These are phyloP conservation scores for Glaucomys volans DNA, from an alignment of 2,113 vertebrate genomes.

Conservation along the genomic window DNA sequence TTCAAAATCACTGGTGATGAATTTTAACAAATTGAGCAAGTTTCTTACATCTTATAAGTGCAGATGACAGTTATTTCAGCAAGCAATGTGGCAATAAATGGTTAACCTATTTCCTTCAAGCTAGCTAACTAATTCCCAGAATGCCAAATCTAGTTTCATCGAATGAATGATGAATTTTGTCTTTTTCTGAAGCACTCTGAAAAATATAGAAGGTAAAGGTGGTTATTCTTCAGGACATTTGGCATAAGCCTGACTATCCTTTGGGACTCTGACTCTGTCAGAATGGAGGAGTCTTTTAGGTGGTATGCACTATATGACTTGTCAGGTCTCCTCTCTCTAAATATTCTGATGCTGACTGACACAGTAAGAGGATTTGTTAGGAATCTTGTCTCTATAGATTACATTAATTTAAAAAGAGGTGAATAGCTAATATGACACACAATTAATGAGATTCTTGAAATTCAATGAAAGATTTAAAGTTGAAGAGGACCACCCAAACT, in stretches of 20 bases:
- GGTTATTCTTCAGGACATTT: constrained; percentile 34
- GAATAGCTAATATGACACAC: background rate
- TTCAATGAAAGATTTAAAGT: constrained; percentile 12
- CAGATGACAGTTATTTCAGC: constrained; percentile 16
- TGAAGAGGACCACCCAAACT: background rate
- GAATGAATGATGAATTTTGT: background rate
- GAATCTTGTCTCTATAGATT: background rate
- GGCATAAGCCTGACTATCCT: background rate
- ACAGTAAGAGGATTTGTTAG: constrained; percentile 4
- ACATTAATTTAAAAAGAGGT: constrained; percentile 27
- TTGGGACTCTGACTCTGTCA: constrained; percentile 5
- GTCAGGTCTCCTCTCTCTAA: background rate
- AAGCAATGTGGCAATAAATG: constrained; percentile 20
- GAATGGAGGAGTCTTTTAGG: constrained; percentile 7
- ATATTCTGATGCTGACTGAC: background rate
- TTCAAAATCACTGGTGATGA: constrained; percentile 34
- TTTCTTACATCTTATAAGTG: constrained; percentile 33
- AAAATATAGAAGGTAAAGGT: background rate
- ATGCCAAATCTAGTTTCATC: constrained; percentile 47
- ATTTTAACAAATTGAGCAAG: constrained; percentile 42
- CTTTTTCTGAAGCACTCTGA: constrained; percentile 17
- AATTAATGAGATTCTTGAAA: constrained; percentile 30
- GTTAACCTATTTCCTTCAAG: constrained; percentile 40
- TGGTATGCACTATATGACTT: background rate
- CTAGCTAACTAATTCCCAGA: constrained; percentile 1